These are phyloP conservation scores for Lepidothrix coronata DNA, from an alignment of 2,113 vertebrate species.

Conservation along the genomic window DNA sequence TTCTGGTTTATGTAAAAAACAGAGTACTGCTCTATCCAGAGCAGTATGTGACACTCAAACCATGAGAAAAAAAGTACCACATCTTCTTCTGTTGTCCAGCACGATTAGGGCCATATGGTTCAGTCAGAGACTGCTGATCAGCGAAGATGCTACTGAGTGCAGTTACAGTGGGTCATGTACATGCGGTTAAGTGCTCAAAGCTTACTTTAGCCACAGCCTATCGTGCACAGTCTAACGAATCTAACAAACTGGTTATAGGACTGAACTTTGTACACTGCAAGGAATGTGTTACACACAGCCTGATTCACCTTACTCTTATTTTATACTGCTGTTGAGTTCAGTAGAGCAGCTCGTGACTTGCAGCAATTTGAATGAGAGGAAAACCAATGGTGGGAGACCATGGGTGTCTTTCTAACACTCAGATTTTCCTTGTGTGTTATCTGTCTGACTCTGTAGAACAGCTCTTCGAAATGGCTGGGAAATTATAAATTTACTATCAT, in stretches of 20 bases:
- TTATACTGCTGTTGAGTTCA: neutral
- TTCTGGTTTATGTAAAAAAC: neutral
- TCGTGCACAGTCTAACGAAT: neutral
- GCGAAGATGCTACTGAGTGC: neutral
- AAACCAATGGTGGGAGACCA: neutral
- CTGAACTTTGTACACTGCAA: neutral
- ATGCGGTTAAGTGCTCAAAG: neutral
- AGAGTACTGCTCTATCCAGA: neutral
- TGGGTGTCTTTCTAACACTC: neutral
- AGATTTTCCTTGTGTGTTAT: neutral
- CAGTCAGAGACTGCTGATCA: neutral
- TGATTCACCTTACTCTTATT: neutral
- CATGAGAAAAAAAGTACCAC: neutral
- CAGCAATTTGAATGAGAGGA: neutral
- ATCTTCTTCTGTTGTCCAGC: neutral
- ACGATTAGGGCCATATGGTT: fast-evolving
- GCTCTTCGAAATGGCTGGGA: neutral
- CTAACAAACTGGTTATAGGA: neutral
- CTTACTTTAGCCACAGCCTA: neutral
- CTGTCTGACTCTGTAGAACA: neutral
- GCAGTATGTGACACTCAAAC: neutral
- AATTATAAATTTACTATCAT: neutral
- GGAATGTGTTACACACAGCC: neutral
- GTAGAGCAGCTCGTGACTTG: neutral
- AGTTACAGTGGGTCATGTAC: neutral